These are phyloP conservation scores for Spondyliosoma cantharus DNA, from an alignment of 2,797 vertebrate species.

Conservation along the genomic window DNA sequence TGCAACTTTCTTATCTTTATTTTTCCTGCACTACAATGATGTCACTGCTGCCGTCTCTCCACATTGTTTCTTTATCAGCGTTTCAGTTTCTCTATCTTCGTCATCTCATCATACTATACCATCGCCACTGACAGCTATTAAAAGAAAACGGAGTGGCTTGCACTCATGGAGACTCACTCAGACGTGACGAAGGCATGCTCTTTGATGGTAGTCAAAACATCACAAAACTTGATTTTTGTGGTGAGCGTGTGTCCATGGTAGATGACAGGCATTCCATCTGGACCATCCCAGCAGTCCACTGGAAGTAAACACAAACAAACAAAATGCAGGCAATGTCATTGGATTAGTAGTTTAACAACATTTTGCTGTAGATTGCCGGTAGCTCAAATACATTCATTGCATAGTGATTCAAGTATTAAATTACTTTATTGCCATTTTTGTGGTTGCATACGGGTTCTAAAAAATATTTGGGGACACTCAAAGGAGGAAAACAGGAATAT, in stretches of 20 bases:
- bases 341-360: neutral
- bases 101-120: conserved; percentile 1
- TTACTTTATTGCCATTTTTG: no score
- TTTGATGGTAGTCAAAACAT: conserved; percentile 96
- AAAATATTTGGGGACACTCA: no score
- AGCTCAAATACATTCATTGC: neutral
- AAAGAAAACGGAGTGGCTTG: neutral
- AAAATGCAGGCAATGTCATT: neutral
- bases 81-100: conserved; percentile 9
- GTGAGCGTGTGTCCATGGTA: conserved; percentile 99
- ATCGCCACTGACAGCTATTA: neutral
- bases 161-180: conserved; percentile 88
- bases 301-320: conserved; percentile 39
- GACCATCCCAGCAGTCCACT: conserved; percentile 99
- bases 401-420: neutral
- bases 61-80: conserved; percentile 17
- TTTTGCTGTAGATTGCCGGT: neutral
- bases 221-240: conserved; percentile 98
- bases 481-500: no score
- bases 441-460: no score
- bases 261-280: conserved; percentile 98
- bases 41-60: neutral
- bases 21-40: neutral
- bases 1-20: conserved; percentile 3
- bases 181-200: conserved; percentile 98